Evolutionary conservation across 2,113 vertebrate species (phyloP).

Genomic region (Nothocercus julius): DNA sequence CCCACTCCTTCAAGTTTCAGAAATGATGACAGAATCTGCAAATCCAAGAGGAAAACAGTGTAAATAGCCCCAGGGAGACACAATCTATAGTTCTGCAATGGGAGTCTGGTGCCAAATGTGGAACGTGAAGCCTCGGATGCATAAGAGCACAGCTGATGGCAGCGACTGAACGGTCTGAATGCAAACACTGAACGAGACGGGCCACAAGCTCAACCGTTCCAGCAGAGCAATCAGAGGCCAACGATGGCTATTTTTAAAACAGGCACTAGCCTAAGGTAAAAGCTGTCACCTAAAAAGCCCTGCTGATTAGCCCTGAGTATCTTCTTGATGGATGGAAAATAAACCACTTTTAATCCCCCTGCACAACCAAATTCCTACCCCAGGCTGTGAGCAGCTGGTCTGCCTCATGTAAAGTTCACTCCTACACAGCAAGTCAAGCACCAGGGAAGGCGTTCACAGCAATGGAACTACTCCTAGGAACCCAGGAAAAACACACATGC

Average conservation of each 20-base stretch:
- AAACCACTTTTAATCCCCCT: not conserved
- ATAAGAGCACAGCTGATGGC: not conserved
- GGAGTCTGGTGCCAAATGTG: not conserved
- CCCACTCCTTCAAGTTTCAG: not conserved
- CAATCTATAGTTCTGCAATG: not conserved
- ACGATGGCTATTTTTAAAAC: not conserved
- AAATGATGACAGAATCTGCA: not conserved
- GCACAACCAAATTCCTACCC: not conserved
- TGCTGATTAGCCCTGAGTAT: not conserved
- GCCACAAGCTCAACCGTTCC: not conserved
- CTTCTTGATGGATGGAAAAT: not conserved
- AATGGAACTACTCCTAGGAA: not conserved
- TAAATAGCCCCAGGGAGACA: not conserved
- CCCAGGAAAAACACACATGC: not conserved
- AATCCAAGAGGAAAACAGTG: not conserved
- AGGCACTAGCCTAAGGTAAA: not conserved
- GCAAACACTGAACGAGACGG: not conserved
- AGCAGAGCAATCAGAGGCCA: not conserved
- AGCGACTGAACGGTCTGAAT: not conserved
- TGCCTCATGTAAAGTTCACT: not conserved
- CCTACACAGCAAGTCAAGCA: not conserved
- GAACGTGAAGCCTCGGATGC: not conserved
- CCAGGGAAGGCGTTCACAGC: not conserved
- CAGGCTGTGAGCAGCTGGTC: not conserved
- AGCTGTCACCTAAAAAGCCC: not conserved